Evolutionary conservation across 2,113 vertebrate species (phyloP).

Genomic region (Sphyrna mokarran): DNA sequence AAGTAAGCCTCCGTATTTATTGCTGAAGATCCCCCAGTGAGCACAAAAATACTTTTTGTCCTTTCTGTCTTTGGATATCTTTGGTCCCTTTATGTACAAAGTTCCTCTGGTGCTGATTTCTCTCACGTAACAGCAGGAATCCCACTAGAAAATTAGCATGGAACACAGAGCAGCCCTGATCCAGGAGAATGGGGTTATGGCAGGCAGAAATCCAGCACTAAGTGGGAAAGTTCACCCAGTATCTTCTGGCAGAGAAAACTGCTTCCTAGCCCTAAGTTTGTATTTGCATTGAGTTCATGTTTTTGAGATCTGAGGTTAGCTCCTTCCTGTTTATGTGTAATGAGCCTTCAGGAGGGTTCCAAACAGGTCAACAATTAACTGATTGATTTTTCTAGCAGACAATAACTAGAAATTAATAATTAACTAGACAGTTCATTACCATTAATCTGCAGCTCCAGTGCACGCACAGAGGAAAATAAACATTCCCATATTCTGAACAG

Average conservation of each 20-base stretch:
- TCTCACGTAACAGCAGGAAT: background rate
- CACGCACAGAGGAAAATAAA: background rate
- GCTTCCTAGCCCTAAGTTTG: background rate
- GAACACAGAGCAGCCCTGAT: background rate
- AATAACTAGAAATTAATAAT: conserved; percentile 15
- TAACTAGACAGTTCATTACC: conserved; percentile 18
- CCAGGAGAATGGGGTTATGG: background rate
- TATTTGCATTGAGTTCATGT: background rate
- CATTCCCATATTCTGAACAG: background rate
- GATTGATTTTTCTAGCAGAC: conserved; percentile 3
- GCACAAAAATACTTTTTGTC: no score
- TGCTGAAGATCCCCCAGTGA: background rate
- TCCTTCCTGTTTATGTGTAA: background rate
- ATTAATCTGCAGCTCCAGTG: background rate
- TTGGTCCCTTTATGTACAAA: background rate
- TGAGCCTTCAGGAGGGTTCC: background rate
- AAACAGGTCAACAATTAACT: background rate
- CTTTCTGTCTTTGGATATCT: background rate
- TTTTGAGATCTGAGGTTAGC: background rate
- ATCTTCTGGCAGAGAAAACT: background rate
- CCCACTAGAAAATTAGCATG: background rate
- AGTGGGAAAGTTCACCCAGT: background rate
- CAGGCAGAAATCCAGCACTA: background rate
- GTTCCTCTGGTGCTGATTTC: background rate
- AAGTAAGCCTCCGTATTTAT: background rate